phyloP scores from a whole-genome alignment of 2,888 invertebrate genomes.

The Cephalotes varians region DNA sequence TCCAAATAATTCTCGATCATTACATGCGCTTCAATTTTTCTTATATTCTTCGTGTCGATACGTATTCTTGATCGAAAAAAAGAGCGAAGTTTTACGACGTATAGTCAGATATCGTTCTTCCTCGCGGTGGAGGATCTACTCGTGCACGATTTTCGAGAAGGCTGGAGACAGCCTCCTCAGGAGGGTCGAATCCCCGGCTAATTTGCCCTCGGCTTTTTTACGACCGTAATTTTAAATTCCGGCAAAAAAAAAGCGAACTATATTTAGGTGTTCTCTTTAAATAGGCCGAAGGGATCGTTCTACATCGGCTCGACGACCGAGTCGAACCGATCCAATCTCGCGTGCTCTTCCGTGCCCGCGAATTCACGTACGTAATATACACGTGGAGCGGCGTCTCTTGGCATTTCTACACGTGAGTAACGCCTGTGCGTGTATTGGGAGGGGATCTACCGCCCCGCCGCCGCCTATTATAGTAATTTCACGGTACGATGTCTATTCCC shows the following conservation, averaged over 20 bases:
- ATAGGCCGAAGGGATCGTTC: conserved; percentile 68
- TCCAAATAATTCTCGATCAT: neutral
- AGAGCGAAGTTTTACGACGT: neutral
- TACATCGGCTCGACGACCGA: conserved; percentile 53
- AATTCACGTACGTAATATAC: conserved; percentile 67
- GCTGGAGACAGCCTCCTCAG: conserved; percentile 60
- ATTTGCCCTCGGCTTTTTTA: conserved; percentile 83
- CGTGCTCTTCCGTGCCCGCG: conserved; percentile 51
- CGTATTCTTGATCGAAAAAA: neutral
- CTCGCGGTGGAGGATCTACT: conserved; percentile 32
- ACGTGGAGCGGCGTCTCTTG: conserved; percentile 52
- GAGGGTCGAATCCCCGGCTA: conserved; percentile 80
- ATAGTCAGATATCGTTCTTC: neutral
- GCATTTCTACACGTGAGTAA: conserved; percentile 48
- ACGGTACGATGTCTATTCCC: conserved; percentile 83
- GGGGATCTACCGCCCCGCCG: conserved; percentile 71
- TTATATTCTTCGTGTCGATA: neutral
- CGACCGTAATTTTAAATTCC: conserved; percentile 84
- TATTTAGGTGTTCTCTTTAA: conserved; percentile 77
- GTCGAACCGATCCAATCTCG: conserved; percentile 35
- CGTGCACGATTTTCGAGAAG: conserved; percentile 50
- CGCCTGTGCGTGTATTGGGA: conserved; percentile 44
- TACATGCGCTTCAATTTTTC: neutral
- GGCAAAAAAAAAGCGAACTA: conserved; percentile 81
- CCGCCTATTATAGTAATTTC: conserved; percentile 85